Base-by-base conservation (phyloP, 2,797 vertebrate species). In the Tapirus indicus region DNA sequence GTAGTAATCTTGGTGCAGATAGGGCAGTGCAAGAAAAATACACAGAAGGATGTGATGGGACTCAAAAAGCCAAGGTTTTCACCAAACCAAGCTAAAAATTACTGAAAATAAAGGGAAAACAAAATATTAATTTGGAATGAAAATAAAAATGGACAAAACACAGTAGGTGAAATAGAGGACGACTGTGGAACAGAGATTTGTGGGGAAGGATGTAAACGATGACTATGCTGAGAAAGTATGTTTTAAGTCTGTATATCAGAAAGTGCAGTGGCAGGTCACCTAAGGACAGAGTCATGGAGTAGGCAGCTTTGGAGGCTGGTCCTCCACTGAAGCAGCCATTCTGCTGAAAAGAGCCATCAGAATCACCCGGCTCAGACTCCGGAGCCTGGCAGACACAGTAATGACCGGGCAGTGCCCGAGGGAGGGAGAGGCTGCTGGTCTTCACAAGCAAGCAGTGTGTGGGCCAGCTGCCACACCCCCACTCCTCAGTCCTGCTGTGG, bases 121-220 rank as follows among this genome's bases (percentile, higher is more conserved):
- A 25, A 44, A 62, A 29, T 1, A 2, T 21, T 35, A 6, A 60
- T 10, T 72, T 18, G 13, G 23, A 41, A n/a, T 27, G 62, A 72
- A 72, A 49, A 2, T 9, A 3, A 69, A 35, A 27, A 8, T 13
- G 7, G 3, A 2, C 1, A 10, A 11, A 21, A 41, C 8, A 1
- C 0, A 78, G 23, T 1, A 7, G 9, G 0, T 0, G 9, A 11
- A 4, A 0, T 3, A 0, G 20, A 0, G 52, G 17, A 68, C 18
- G 74, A 11, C 16, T 2, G 6, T 3, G 41, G 23, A 10, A 5
- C 4, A 4, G 13, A 52, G 35, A 6, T 4, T 2, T 35, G 23
- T 12, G 58, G 17, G 77, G n/a, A 68, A 52, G 27, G 7, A 6
- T 0, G 17, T 0, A 0, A 2, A 11, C 25, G 32, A 18, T 2